Conservation (phyloP, 2,113 vertebrate species). For the Carassius gibelio region DNA sequence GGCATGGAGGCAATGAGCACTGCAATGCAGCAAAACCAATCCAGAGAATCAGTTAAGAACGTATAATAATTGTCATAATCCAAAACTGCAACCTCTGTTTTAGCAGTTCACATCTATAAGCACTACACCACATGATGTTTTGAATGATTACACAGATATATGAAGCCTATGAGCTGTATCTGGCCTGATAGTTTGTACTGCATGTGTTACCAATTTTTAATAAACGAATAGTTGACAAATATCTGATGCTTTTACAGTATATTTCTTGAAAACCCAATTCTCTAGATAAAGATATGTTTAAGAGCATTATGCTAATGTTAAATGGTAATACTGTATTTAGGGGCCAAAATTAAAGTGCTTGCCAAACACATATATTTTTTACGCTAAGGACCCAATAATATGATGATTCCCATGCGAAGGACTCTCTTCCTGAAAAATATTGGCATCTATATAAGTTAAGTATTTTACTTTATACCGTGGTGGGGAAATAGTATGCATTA, state of each 20-base stretch:
- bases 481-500: no score
- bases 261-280: no score
- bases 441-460: neutral
- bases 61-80: conserved; percentile 15
- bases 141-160: neutral
- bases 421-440: neutral
- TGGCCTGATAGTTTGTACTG: neutral
- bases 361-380: no score
- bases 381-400: neutral
- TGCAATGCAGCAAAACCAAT: conserved; percentile 82
- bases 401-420: neutral
- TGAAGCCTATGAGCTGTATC: neutral
- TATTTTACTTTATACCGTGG: no score
- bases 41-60: conserved; percentile 62
- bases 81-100: neutral
- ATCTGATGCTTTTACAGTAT: no score
- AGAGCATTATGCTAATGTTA: no score
- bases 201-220: neutral
- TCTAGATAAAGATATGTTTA: no score
- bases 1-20: conserved; percentile 63
- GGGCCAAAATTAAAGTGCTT: no score
- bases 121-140: neutral
- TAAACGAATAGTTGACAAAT: neutral
- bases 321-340: no score
- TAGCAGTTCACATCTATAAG: neutral